phyloP scores from a whole-genome alignment of 2,113 vertebrate genomes.

The Misgurnus anguillicaudatus region DNA sequence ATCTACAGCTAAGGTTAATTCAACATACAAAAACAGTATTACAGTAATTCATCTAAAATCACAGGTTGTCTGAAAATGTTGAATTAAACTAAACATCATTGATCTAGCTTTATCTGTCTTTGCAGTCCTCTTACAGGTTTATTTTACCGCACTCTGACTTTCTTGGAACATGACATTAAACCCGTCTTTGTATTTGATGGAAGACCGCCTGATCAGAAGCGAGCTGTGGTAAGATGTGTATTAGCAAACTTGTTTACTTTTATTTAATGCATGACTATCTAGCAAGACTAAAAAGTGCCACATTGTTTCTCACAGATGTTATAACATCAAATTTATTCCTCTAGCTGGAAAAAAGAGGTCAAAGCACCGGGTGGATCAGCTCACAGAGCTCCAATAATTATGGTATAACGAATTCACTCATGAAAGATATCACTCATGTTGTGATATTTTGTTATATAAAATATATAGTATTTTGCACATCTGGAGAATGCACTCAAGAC shows the following conservation, averaged over 20 bases:
- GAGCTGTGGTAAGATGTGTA: constrained; percentile 64
- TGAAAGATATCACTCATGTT: too few relatives aligned
- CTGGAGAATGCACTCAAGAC: too few relatives aligned
- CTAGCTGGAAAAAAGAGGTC: constrained; percentile 75
- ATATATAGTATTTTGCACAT: too few relatives aligned
- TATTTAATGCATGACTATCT: too few relatives aligned
- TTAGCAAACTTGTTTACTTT: neutral
- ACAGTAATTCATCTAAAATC: too few relatives aligned
- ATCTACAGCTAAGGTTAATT: constrained; percentile 59
- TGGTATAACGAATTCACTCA: constrained; percentile 54
- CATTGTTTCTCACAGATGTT: neutral
- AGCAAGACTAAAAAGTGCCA: neutral
- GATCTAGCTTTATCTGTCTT: neutral
- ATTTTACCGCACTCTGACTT: constrained; percentile 75
- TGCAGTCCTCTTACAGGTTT: constrained; percentile 69
- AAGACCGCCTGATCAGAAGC: constrained; percentile 71
- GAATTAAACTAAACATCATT: too few relatives aligned
- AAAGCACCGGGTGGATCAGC: constrained; percentile 59
- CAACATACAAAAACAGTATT: neutral
- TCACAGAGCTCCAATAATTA: constrained; percentile 41
- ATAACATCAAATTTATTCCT: constrained; percentile 20
- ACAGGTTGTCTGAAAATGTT: neutral
- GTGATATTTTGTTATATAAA: too few relatives aligned
- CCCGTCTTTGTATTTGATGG: constrained; percentile 80
- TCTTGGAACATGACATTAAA: constrained; percentile 78